phyloP scores from a whole-genome alignment of 2,888 invertebrate genomes.

The Rhamphomyia laevipes region DNA sequence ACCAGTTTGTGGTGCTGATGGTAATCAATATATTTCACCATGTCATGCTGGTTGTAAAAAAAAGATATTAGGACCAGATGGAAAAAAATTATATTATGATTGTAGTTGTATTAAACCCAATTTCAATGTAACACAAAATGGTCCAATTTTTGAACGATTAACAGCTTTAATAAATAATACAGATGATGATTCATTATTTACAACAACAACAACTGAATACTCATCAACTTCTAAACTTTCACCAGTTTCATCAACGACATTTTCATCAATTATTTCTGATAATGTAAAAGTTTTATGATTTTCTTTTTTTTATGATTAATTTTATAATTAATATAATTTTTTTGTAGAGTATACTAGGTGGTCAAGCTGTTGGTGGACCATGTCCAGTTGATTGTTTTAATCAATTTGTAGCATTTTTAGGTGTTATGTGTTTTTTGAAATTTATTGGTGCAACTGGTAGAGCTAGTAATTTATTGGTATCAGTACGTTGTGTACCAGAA shows the following conservation, averaged over 20 bases:
- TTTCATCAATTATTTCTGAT: not conserved
- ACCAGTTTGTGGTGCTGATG: constrained; percentile 56
- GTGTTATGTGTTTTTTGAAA: constrained; percentile 46
- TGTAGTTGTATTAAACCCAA: constrained; percentile 3
- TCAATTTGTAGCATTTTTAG: constrained; percentile 43
- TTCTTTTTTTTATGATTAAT: too few species aligned
- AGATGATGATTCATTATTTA: not conserved
- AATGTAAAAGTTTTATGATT: not conserved
- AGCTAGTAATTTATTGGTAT: constrained; percentile 50
- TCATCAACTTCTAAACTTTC: not conserved
- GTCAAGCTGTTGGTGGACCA: constrained; percentile 41
- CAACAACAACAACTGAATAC: not conserved
- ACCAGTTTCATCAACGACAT: not conserved
- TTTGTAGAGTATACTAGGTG: constrained; percentile 23
- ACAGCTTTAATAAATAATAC: not conserved
- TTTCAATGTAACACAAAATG: not conserved
- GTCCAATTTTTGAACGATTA: constrained; percentile 3
- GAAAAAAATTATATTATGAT: constrained; percentile 33
- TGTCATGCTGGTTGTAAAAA: constrained; percentile 66
- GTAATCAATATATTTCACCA: constrained; percentile 60
- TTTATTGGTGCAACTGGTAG: constrained; percentile 48
- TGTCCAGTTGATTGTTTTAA: constrained; percentile 47
- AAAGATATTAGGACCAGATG: constrained; percentile 32
- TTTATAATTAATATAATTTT: not conserved
- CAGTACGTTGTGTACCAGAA: constrained; percentile 55